Evolutionary conservation across 2,888 invertebrate genomes (phyloP).

Genomic region (Watsonalla cultraria): DNA sequence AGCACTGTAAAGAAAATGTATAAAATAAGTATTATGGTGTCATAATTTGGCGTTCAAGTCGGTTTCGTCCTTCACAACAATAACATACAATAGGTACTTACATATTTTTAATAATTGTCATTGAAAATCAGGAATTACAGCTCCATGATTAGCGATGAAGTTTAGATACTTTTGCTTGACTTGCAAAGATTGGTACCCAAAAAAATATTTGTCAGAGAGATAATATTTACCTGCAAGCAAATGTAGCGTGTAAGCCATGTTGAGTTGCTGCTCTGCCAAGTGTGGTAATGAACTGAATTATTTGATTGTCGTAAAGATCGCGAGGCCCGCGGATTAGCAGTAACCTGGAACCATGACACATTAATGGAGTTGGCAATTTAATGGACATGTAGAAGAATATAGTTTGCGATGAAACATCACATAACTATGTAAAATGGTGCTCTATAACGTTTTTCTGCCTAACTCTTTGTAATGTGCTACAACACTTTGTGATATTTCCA

Average conservation of each 20-base stretch:
- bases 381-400: neutral
- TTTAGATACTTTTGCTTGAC: too few relatives aligned
- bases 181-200: too few relatives aligned
- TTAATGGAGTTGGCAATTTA: conserved; percentile 32
- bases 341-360: conserved; percentile 20
- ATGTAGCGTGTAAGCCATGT: conserved; percentile 38
- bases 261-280: conserved; percentile 25
- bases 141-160: too few relatives aligned
- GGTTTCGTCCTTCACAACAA: neutral
- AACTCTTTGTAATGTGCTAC: too few relatives aligned
- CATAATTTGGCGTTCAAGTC: neutral
- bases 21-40: neutral
- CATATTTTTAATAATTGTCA: neutral
- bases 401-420: too few relatives aligned
- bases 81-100: neutral
- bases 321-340: conserved; percentile 34
- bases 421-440: too few relatives aligned
- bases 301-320: conserved; percentile 50
- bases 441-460: too few relatives aligned
- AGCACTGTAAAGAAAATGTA: conserved; percentile 16
- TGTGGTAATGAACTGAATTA: conserved; percentile 55
- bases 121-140: too few relatives aligned
- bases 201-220: conserved; percentile 1
- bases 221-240: conserved; percentile 41
- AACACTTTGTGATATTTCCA: too few relatives aligned